A percentile compares a stretch with the other conserved stretches of the same genome.
Conservation (phyloP, 2,888 invertebrate species). For the Agrilus mali region DNA sequence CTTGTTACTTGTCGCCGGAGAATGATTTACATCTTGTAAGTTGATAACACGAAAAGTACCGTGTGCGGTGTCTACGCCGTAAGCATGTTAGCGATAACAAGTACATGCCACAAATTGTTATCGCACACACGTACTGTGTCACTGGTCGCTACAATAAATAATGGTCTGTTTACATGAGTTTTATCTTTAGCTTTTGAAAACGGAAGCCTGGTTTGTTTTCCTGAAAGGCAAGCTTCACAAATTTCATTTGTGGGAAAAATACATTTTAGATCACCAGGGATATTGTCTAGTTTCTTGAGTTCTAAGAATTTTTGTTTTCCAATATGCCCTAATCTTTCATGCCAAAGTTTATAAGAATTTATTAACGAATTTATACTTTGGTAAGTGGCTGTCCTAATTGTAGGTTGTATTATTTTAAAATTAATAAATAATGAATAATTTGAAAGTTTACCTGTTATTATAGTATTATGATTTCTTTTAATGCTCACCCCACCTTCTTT, state of each 20-base stretch:
- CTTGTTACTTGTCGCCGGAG: too few relatives aligned
- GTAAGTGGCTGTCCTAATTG: too few relatives aligned
- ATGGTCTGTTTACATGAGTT: conserved; percentile 9
- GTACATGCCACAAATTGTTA: too few relatives aligned
- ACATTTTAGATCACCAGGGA: conserved; percentile 7
- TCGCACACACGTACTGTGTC: too few relatives aligned
- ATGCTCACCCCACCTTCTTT: conserved; percentile 18
- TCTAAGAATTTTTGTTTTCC: conserved; percentile 16
- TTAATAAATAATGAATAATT: too few relatives aligned
- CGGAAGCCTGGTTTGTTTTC: conserved; percentile 9
- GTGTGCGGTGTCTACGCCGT: too few relatives aligned
- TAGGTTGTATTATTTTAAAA: too few relatives aligned
- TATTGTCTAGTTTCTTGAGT: conserved; percentile 17
- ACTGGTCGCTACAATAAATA: too few relatives aligned
- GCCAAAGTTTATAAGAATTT: conserved; percentile 17
- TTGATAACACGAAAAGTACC: too few relatives aligned
- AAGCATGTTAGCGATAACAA: too few relatives aligned
- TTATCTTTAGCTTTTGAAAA: conserved; percentile 7
- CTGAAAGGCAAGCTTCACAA: conserved; percentile 10
- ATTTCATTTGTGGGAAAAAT: conserved; percentile 8
- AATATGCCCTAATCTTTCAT: conserved; percentile 21
- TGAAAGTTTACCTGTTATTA: conserved; percentile 14
- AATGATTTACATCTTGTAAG: too few relatives aligned
- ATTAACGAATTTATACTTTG: too few relatives aligned
- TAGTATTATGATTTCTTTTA: conserved; percentile 12